Conservation (phyloP, 2,888 invertebrate genomes). For the Xestobium rufovillosum region DNA sequence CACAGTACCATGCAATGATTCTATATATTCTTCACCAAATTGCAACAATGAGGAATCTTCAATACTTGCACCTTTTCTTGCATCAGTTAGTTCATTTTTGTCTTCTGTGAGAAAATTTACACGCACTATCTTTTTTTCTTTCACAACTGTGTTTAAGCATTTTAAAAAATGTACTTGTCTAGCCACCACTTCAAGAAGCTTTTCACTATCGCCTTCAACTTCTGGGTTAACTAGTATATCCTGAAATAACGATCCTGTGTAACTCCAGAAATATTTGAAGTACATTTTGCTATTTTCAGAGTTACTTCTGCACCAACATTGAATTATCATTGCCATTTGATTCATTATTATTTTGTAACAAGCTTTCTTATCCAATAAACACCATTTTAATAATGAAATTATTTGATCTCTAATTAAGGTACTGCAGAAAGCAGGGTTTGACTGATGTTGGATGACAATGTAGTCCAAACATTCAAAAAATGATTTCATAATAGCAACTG, state of each 20-base stretch:
- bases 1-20: conserved; percentile 44
- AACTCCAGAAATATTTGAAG: conserved; percentile 40
- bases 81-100: conserved; percentile 21
- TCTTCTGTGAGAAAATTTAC: conserved; percentile 46
- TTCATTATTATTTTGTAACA: conserved; percentile 45
- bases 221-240: conserved; percentile 29
- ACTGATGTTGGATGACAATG: conserved; percentile 47
- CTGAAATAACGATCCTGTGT: conserved; percentile 36
- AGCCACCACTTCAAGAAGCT: conserved; percentile 23
- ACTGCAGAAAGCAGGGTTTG: conserved; percentile 41
- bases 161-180: conserved; percentile 46
- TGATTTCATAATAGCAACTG: conserved; percentile 56
- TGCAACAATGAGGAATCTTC: conserved; percentile 14
- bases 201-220: conserved; percentile 23
- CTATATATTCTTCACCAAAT: conserved; percentile 37
- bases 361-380: conserved; percentile 39
- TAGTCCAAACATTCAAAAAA: conserved; percentile 70
- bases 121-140: conserved; percentile 44
- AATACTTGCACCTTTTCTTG: neutral
- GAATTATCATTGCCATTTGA: conserved; percentile 46
- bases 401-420: conserved; percentile 42
- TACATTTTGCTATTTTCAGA: conserved; percentile 36
- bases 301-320: conserved; percentile 49
- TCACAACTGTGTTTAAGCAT: conserved; percentile 41
- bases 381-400: conserved; percentile 45